These are phyloP conservation scores for Dendrocincla fuliginosa DNA, from an alignment of 2,797 vertebrate species.

Conservation along the genomic window DNA sequence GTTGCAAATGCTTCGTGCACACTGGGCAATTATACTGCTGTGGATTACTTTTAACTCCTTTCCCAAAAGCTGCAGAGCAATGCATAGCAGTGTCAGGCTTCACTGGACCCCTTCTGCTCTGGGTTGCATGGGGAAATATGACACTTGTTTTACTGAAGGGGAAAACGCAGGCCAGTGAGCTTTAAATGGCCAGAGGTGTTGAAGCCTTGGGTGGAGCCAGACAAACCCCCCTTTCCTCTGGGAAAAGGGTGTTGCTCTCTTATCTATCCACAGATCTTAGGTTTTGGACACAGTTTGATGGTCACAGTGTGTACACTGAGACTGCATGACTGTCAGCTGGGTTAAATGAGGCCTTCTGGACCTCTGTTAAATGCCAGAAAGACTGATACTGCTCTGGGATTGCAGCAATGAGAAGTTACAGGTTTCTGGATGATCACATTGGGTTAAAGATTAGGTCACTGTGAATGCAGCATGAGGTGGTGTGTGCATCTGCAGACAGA, in stretches of 20 bases:
- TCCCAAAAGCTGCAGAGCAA: neutral
- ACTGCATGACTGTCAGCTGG: fast-evolving
- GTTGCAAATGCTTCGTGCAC: neutral
- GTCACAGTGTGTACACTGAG: neutral
- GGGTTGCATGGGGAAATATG: neutral
- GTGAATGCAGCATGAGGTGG: neutral
- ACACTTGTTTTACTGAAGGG: neutral
- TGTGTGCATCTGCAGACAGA: fast-evolving
- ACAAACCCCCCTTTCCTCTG: neutral
- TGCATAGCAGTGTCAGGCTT: neutral
- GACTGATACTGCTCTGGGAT: neutral
- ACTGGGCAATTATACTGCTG: neutral
- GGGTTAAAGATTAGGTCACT: neutral
- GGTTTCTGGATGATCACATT: neutral
- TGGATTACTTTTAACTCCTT: neutral
- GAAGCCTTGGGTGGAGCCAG: neutral
- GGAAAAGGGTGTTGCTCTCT: neutral
- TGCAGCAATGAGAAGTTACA: neutral
- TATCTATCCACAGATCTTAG: neutral
- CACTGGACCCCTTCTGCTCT: neutral
- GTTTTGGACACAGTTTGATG: neutral
- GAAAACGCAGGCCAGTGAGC: neutral
- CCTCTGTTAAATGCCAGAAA: neutral
- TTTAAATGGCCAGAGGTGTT: neutral
- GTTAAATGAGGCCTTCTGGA: neutral